Conservation (phyloP, 2,888 invertebrate genomes). For the Lumbricus terrestris region DNA sequence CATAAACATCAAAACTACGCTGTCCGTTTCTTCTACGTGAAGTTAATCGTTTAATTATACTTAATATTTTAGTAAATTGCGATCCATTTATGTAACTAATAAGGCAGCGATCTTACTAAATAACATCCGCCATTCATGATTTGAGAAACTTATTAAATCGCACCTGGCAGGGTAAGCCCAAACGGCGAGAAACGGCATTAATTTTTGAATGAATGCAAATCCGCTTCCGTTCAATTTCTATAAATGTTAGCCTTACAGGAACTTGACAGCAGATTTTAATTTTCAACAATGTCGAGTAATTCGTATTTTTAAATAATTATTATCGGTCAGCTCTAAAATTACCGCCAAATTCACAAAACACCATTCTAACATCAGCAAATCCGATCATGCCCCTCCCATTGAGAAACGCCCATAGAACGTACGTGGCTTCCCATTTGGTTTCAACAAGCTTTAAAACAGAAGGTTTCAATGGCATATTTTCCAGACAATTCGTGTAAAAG, state of each 20-base stretch:
- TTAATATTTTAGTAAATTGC: background rate
- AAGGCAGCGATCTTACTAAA: background rate
- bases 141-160: background rate
- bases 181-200: background rate
- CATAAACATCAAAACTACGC: background rate
- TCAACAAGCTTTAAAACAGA: no score
- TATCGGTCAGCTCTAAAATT: background rate
- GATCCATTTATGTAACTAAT: background rate
- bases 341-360: background rate
- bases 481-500: no score
- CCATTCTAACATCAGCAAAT: background rate
- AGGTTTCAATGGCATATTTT: no score
- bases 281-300: background rate
- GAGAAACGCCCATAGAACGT: no score
- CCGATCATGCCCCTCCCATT: no score
- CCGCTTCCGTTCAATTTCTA: background rate
- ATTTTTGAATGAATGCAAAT: background rate
- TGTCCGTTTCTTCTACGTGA: background rate
- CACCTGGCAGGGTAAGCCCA: background rate
- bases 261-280: background rate
- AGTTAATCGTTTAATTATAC: background rate
- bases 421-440: no score
- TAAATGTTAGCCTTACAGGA: background rate
- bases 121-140: conserved; percentile 3
- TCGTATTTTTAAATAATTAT: background rate